phyloP scores from a whole-genome alignment of 2,888 invertebrate species.

The Endomychus coccineus region DNA sequence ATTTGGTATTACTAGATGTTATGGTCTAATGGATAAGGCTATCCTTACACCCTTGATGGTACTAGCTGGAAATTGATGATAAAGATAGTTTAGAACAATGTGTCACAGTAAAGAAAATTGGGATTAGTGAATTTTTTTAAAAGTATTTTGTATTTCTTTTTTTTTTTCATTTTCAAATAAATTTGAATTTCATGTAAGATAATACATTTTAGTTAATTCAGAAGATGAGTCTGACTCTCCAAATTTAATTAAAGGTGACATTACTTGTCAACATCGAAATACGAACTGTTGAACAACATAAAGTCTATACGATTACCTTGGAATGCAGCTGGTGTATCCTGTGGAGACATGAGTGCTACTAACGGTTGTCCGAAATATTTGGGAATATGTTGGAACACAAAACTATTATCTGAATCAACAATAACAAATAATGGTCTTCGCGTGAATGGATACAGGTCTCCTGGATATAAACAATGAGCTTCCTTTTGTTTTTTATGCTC shows the following conservation, averaged over 20 bases:
- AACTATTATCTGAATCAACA: slow-evolving; percentile 92
- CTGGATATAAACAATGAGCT: slow-evolving; percentile 80
- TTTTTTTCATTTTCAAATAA: too few relatives aligned
- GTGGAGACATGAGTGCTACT: slow-evolving; percentile 88
- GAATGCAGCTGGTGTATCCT: slow-evolving; percentile 78
- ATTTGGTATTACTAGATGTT: too few relatives aligned
- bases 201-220: neutral
- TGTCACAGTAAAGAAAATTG: too few relatives aligned
- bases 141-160: too few relatives aligned
- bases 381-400: slow-evolving; percentile 85
- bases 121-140: too few relatives aligned
- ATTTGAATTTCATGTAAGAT: too few relatives aligned
- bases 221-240: neutral
- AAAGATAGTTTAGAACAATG: too few relatives aligned
- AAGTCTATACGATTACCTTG: slow-evolving; percentile 54
- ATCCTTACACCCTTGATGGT: too few relatives aligned
- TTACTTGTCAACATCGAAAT: neutral
- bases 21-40: too few relatives aligned
- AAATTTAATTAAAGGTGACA: too few relatives aligned
- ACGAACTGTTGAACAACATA: neutral
- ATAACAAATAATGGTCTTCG: slow-evolving; percentile 88
- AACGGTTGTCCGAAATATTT: slow-evolving; percentile 87
- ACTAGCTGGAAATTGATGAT: too few relatives aligned
- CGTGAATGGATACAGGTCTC: slow-evolving; percentile 88
- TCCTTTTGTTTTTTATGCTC: slow-evolving; percentile 54